Evolutionary conservation across 1,140 invertebrate species (phyloP), one percentile per base, ranked within the genome.

Genomic region (Pseudomyrmex pallidus): DNA sequence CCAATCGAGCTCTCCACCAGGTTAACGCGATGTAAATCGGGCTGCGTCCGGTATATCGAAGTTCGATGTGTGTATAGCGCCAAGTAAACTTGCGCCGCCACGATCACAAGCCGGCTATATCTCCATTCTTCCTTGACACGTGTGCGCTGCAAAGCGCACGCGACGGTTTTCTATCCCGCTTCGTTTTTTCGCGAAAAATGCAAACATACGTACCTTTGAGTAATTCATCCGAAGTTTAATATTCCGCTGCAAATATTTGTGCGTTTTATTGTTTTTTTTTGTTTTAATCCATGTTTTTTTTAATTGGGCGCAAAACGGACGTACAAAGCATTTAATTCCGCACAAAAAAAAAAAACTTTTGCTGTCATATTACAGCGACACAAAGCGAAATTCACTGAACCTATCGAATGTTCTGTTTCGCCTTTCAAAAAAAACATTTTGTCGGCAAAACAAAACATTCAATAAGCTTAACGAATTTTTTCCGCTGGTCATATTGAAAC

Each of bases 21-120:
- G 86, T 85, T 87, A 77, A 62, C 64, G 73, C 78, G 73, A 87
- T 87, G 84, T 77, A 86, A 86, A 87, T 86, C 66, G 73, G 84
- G 66, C 44, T 66, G 52, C 50, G 72, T 86, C 72, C 77, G 52
- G 68, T 86, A 86, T 35, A 35, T 83, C 59, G 78, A 66, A 67
- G 84, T 52, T 67, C 61, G 78, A 22, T 85, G 67, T 67, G 17
- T 85, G 61, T 83, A 85, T 84, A 50, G 52, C n/a, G 17, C 50
- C 44, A 67, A 72, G 57, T 74, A 63, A 72, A 48, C 50, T 54
- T 35, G 35, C 35, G 5, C 35, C 35, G 15, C 44, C 52, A 13
- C 59, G 63, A 25, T 35, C 35, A 48, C 35, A 48, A 20, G 52
- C 54, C 66, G 64, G 44, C 76, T 74, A 35, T 35, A 85, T 86